Evolutionary conservation across 2,888 invertebrate genomes (phyloP), one percentile per base, ranked within the genome.

Genomic region (Callinectes sapidus): DNA sequence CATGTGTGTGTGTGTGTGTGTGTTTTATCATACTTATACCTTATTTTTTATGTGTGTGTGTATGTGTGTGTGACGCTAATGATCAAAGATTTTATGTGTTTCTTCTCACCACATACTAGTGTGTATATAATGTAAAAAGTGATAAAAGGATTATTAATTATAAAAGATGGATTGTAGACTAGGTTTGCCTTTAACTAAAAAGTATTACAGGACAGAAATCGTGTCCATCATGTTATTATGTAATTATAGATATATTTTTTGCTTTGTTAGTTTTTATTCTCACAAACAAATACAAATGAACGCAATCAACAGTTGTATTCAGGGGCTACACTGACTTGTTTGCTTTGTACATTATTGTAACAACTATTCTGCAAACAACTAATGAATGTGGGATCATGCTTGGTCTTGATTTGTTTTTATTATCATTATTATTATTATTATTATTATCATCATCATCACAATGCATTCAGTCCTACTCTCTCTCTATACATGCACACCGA

Each of bases 21-120:
- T 90, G 81, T 71, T 32, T 61, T 54, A 16, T 35, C 23, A 35
- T 14, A n/a, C 61, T 14, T 66, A 48, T 0, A 48, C 48, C 6
- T 42, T 10, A 18, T 28, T 42, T 55, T 61, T 89, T 66, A 18
- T 66, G n/a, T 61, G 90, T 35, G 90, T 90, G 61, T 28, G 35
- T n/a, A 35, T 71, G 90, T 86, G 35, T 23, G 77, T 87, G 86
- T 16, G 91, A 91, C n/a, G 39, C 91, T 61, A 66, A 91, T 91
- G 89, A 91, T 91, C 91, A 91, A 91, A 91, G 91, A 86, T 91
- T 91, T 87, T 87, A 91, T 81, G 39, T 89, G 91, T 91, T 86
- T 90, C n/a, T 86, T 66, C 85, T 66, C 32, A 55, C 35, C 39
- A 86, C 35, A 87, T 32, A 48, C 48, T 48, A 55, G 42, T 61